These are phyloP conservation scores for Eudiplozoon nipponicum DNA, from an alignment of 2,888 invertebrate genomes.

Conservation along the genomic window DNA sequence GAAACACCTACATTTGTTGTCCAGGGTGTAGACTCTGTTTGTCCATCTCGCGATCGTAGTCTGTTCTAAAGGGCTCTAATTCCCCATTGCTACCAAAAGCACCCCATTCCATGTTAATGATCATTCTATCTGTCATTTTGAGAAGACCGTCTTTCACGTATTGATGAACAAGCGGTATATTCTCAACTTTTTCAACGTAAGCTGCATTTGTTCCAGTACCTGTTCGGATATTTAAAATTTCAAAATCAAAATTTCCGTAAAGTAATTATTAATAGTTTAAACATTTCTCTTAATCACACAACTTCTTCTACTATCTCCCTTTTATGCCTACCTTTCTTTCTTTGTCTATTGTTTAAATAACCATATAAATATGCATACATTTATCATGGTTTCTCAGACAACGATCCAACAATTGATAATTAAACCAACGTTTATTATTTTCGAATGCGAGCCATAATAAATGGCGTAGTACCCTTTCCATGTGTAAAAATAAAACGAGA, in stretches of 20 bases:
- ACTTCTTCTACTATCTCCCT: too few species aligned
- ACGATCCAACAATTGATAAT: too few species aligned
- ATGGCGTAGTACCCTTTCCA: too few species aligned
- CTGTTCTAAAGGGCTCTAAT: conserved; percentile 49
- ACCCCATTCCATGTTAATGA: conserved; percentile 86
- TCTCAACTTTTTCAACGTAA: conserved; percentile 55
- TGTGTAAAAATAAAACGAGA: too few species aligned
- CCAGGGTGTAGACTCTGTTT: conserved; percentile 41
- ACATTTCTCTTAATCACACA: too few species aligned
- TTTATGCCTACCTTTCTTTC: too few species aligned
- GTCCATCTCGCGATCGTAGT: conserved; percentile 44
- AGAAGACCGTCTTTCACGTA: conserved; percentile 5
- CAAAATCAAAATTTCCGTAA: conserved; percentile 11
- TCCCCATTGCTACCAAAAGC: conserved; percentile 68
- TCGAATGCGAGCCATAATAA: too few species aligned
- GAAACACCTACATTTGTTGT: conserved; percentile 35
- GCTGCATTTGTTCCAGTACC: conserved; percentile 82
- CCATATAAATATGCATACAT: too few species aligned
- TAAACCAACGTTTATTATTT: too few species aligned
- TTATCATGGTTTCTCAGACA: too few species aligned
- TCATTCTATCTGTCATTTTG: conserved; percentile 19
- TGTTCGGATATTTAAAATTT: conserved; percentile 22
- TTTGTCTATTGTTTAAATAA: too few species aligned
- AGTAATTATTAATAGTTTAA: too few species aligned
- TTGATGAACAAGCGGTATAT: conserved; percentile 35